Evolutionary conservation across 1,140 invertebrate species (phyloP).

Genomic region (Drosophila burlai): DNA sequence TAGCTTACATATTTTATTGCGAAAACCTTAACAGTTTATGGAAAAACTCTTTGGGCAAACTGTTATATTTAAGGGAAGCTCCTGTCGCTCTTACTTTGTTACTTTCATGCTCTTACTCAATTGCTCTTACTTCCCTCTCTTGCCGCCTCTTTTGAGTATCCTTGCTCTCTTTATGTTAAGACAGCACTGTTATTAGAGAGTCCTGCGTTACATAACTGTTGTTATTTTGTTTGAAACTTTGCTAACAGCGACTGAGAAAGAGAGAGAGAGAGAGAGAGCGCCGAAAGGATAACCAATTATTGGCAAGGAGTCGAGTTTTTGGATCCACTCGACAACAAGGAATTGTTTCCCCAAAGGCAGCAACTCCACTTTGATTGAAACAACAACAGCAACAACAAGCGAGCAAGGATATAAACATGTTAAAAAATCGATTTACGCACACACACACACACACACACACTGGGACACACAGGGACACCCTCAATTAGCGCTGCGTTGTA

Average conservation of each 20-base stretch:
- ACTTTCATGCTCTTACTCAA: background rate
- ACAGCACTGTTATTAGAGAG: constrained; percentile 6
- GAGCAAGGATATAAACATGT: constrained; percentile 5
- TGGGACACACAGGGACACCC: background rate
- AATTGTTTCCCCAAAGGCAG: constrained; percentile 3
- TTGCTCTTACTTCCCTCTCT: background rate
- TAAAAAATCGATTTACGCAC: constrained; percentile 16
- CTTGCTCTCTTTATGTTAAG: constrained; percentile 1
- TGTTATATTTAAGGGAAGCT: constrained; percentile 45
- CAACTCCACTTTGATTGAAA: constrained; percentile 20
- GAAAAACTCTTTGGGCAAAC: background rate
- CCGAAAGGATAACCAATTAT: constrained; percentile 23
- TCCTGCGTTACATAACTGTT: constrained; percentile 62
- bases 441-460: constrained; percentile 1
- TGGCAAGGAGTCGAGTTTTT: background rate
- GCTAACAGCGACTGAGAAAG: constrained; percentile 5
- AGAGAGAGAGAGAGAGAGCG: background rate
- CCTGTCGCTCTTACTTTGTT: background rate
- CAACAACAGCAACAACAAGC: background rate
- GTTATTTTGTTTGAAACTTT: constrained; percentile 19
- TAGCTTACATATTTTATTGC: background rate
- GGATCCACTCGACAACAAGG: background rate
- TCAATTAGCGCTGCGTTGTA: constrained; percentile 34
- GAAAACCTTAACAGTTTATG: background rate
- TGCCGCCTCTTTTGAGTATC: background rate